These are phyloP conservation scores for Drosophila pseudoananassae DNA, from an alignment of 1,140 invertebrate species.

Conservation along the genomic window DNA sequence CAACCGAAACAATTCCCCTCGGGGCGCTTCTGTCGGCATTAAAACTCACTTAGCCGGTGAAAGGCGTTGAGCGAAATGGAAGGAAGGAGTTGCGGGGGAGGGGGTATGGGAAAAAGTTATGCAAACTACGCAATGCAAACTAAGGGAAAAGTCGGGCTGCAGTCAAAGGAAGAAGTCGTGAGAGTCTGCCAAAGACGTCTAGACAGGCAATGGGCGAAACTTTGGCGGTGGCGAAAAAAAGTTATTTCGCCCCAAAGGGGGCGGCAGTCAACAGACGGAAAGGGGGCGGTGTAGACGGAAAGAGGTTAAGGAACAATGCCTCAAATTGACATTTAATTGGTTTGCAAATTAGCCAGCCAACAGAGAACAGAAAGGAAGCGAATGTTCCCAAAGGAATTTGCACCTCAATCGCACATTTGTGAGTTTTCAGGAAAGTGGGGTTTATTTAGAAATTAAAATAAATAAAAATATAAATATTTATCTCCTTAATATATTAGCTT, in stretches of 20 bases:
- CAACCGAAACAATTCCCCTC: constrained; percentile 7
- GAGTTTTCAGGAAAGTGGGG: background rate
- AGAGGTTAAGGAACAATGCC: constrained; percentile 62
- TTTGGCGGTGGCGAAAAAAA: constrained; percentile 61
- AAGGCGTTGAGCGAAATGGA: constrained; percentile 5
- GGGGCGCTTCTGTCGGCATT: constrained; percentile 58
- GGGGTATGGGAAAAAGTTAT: constrained; percentile 53
- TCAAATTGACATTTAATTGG: constrained; percentile 83
- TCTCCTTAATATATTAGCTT: too few species aligned
- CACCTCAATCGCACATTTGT: constrained; percentile 31
- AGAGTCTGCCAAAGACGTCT: constrained; percentile 54
- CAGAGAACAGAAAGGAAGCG: constrained; percentile 18
- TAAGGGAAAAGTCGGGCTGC: constrained; percentile 52
- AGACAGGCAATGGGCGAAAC: constrained; percentile 63
- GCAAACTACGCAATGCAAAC: constrained; percentile 78
- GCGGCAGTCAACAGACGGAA: background rate
- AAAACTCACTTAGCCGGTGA: constrained; percentile 68
- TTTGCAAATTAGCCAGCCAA: constrained; percentile 77
- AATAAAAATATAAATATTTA: too few species aligned
- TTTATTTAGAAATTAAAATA: too few species aligned
- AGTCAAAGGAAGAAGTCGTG: constrained; percentile 51
- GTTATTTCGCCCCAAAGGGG: constrained; percentile 12
- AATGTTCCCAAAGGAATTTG: constrained; percentile 43
- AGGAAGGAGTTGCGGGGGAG: background rate
- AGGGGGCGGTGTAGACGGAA: background rate